phyloP scores from a whole-genome alignment of 2,797 vertebrate genomes.

The Vespertilio murinus region DNA sequence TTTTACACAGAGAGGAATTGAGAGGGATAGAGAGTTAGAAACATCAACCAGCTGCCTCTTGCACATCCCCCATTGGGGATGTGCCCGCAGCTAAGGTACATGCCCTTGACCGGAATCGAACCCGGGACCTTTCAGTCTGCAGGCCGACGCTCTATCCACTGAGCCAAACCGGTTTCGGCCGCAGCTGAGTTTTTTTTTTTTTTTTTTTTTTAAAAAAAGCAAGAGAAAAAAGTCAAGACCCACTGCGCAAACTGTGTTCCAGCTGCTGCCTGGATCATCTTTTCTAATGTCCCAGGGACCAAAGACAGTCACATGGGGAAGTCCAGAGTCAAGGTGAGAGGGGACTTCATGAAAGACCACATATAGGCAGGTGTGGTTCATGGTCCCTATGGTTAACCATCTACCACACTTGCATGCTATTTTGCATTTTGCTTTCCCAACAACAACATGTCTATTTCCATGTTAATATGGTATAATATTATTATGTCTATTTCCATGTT shows the following conservation, averaged over 20 bases:
- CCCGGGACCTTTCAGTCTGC: too few relatives aligned
- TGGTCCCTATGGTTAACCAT: neutral
- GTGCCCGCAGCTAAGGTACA: too few relatives aligned
- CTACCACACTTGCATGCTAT: too few relatives aligned
- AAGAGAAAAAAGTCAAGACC: neutral
- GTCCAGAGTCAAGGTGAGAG: neutral
- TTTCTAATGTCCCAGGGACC: neutral
- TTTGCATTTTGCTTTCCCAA: neutral
- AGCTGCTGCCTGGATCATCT: neutral
- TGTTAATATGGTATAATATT: neutral
- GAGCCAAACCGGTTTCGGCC: too few relatives aligned
- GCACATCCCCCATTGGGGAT: too few relatives aligned
- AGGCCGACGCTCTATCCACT: too few relatives aligned
- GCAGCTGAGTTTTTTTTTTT: too few relatives aligned
- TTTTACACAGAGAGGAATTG: too few relatives aligned
- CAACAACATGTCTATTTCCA: neutral
- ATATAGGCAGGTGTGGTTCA: neutral
- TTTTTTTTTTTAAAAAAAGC: neutral
- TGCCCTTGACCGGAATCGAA: too few relatives aligned
- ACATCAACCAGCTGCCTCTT: too few relatives aligned
- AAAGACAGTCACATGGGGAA: neutral
- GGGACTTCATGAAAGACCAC: neutral
- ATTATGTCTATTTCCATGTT: neutral
- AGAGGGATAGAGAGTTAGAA: too few relatives aligned
- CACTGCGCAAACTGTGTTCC: neutral